Conservation (phyloP, 2,888 invertebrate genomes). For the Chymomyza fuscimana region DNA sequence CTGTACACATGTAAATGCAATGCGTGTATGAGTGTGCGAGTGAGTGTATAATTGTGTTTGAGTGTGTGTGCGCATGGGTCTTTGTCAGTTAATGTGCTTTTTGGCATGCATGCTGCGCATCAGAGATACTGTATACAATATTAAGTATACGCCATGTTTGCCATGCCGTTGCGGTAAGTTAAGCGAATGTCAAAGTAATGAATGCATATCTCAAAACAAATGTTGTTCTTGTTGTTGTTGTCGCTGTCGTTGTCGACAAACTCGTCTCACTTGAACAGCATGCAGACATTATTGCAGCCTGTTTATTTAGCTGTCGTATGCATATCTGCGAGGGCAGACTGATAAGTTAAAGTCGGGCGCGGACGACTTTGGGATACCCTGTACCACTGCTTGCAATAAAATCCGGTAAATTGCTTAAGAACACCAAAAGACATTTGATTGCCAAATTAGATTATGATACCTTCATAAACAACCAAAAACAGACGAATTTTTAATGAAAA, state of each 20-base stretch:
- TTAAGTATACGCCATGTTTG: conserved; percentile 64
- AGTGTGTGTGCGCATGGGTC: conserved; percentile 10
- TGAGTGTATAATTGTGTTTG: neutral
- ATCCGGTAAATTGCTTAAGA: too few relatives aligned
- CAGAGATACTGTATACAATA: conserved; percentile 55
- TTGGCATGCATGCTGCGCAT: conserved; percentile 63
- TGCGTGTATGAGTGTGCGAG: conserved; percentile 1
- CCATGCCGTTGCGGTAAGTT: conserved; percentile 48
- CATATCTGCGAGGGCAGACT: too few relatives aligned
- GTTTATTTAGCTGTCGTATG: conserved; percentile 39
- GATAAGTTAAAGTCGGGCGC: too few relatives aligned
- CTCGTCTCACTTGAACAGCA: too few relatives aligned
- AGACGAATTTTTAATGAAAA: too few relatives aligned
- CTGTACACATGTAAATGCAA: neutral
- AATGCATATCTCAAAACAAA: conserved; percentile 51
- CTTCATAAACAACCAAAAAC: too few relatives aligned
- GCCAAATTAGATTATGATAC: too few relatives aligned
- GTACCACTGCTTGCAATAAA: too few relatives aligned
- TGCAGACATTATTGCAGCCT: conserved; percentile 37
- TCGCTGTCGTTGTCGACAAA: conserved; percentile 7
- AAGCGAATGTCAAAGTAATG: conserved; percentile 60
- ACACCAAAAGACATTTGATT: too few relatives aligned
- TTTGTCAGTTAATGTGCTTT: conserved; percentile 58
- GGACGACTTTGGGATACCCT: too few relatives aligned
- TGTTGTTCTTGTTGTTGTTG: conserved; percentile 28